Percentiles rank a stretch among this genome's conserved stretches.
Conservation (phyloP, 1,140 invertebrate genomes). For the Paraescarpia echinospica region DNA sequence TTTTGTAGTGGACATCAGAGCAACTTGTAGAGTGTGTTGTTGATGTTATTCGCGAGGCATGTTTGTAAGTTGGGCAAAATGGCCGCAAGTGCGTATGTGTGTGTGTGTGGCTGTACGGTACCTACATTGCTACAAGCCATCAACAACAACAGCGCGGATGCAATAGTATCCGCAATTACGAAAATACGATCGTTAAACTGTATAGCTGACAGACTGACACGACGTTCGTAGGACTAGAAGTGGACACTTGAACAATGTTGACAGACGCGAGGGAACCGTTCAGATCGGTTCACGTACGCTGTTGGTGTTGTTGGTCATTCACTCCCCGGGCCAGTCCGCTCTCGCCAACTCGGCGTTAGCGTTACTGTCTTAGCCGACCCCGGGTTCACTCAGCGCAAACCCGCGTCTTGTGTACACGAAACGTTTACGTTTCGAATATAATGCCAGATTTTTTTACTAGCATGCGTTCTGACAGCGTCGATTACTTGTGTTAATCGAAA, state of each 20-base stretch:
- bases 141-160: not conserved
- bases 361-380: not conserved
- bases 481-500: not conserved
- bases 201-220: not conserved
- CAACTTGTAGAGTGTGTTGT: constrained; percentile 5
- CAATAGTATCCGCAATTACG: not conserved
- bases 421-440: not conserved
- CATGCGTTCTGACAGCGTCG: not conserved
- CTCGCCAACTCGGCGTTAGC: not conserved
- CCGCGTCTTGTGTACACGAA: not conserved
- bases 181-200: not conserved
- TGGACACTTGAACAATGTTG: constrained; percentile 5
- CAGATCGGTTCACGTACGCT: not conserved
- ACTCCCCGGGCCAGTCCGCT: not conserved
- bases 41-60: constrained; percentile 4
- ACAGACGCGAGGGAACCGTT: not conserved
- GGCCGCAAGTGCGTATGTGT: not conserved
- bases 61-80: constrained; percentile 5
- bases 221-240: not conserved
- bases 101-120: not conserved
- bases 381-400: not conserved
- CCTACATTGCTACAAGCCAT: not conserved
- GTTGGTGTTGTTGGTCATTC: not conserved
- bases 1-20: not conserved
- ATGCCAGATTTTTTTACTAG: not conserved